Evolutionary conservation across 2,113 vertebrate genomes (phyloP), one percentile per base, ranked within the genome.

Genomic region (Emydocephalus ijimae): DNA sequence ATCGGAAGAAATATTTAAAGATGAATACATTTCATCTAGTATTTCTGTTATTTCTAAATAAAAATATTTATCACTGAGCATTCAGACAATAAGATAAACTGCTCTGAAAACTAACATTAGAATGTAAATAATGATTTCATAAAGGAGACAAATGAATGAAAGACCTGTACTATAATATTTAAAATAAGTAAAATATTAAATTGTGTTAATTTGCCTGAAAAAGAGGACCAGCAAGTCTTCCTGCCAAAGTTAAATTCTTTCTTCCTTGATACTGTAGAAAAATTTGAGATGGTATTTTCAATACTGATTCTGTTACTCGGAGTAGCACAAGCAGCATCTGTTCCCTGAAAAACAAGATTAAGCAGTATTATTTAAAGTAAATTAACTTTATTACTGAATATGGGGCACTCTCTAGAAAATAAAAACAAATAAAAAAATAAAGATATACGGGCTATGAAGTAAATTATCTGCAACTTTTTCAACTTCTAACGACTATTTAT

Each of bases 251-350:
- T 95, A 96, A 98, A 95, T 95, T 98, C 98, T 99, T 99, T 96
- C 98, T 99, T 96, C 98, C 98, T 92, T 98, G 98, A 95, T 98
- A 98, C 96, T 98, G 98, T 21, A 97, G 96, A 94, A 99, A 98
- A 96, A 98, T 98, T 96, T 99, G 99, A 48, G 99, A 98, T 94
- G 99, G 98, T 96, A 98, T 98, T 97, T 99, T 99, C 98, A 99
- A 98, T 93, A 99, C 99, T 10, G 98, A 99, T 96, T 99, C 99
- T 0, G 99, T 99, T 95, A 99, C 99, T 95, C 99, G 98, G 94
- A 99, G 98, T 95, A 99, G 97, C 93, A 99, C 99, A 96, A 99
- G 97, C 57, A 99, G 97, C 96, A 99, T 98, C 97, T 99, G 99
- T 97, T 99, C 99, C 99, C 99, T 99, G 96, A 50, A 97, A 97